Base-by-base conservation (phyloP, 2,888 invertebrate genomes). In the Volucella inanis region DNA sequence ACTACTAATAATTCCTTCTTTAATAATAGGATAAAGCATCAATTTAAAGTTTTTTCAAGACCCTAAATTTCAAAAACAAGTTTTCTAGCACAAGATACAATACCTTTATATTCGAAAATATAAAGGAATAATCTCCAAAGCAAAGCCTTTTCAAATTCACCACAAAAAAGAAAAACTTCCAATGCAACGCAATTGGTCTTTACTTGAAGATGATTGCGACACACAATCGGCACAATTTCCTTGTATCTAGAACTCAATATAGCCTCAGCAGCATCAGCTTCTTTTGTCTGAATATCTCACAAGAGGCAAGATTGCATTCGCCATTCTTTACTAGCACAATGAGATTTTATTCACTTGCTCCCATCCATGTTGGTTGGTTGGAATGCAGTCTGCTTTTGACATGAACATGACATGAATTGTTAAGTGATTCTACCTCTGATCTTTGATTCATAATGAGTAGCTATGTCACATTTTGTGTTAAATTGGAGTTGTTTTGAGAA, bases 351-450 rank as follows among this genome's bases (percentile, higher is more conserved):
- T 76, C 61, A 76, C 68, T 76, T 68, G 31, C 31, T 31, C 6
- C 6, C 31, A 59, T 45, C 59, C 67, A 39, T 38, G 67, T 38
- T 61, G 61, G 52, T 38, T 68, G 39, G 14, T 8, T 49, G 39
- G 55, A 74, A 65, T 74, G 74, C 55, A 49, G 74, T 55, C 64
- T 11, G 31, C 41, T 67, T 76, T 76, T 76, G 76, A 76, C 76
- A 67, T 45, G 8, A 61, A 67, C 76, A 67, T 76, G 76, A 68
- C 68, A 68, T 76, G 67, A 76, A 76, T 76, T 68, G 57, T 41
- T 49, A 64, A 74, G 38, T 41, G 43, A 43, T 67, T 43, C 59
- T 45, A 59, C 41, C 76, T 76, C 50, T 76, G 76, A 59, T 68
- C 76, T 76, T 76, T 61, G 59, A 50, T 59, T 59, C 45, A 61